These are phyloP conservation scores for Catharus minimus DNA, from an alignment of 2,113 vertebrate species.

Conservation along the genomic window DNA sequence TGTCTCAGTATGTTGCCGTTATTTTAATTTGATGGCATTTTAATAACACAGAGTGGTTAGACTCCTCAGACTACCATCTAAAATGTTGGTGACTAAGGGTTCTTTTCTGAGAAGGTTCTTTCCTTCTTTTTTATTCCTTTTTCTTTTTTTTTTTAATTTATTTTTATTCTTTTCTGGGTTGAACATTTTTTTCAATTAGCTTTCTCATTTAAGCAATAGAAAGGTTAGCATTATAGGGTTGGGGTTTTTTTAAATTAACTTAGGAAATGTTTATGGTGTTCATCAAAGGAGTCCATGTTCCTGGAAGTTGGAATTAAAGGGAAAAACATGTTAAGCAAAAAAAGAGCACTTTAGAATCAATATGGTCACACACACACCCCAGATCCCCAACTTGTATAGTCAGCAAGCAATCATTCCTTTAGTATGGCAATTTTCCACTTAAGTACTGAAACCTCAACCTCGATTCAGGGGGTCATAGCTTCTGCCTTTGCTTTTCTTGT, in stretches of 20 bases:
- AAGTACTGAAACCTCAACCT: not conserved
- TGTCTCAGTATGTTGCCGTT: not conserved
- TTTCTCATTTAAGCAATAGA: not conserved
- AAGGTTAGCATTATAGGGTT: not conserved
- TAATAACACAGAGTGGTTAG: conserved; percentile 34
- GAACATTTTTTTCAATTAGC: not conserved
- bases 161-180: not conserved
- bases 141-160: not conserved
- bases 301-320: conserved; percentile 10
- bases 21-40: conserved; percentile 42
- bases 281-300: not conserved
- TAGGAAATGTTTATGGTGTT: conserved; percentile 14
- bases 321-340: conserved; percentile 20
- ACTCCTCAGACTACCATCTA: not conserved
- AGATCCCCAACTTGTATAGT: not conserved
- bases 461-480: not conserved
- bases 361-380: not conserved
- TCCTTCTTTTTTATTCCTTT: not conserved
- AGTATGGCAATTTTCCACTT: conserved; percentile 5
- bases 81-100: not conserved
- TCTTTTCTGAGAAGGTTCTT: not conserved
- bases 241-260: not conserved
- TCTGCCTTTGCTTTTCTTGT: not conserved
- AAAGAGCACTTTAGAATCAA: not conserved
- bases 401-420: conserved; percentile 3